A percentile compares a stretch with the other conserved stretches of the same genome.
Evolutionary conservation across 2,797 vertebrate genomes (phyloP).

Genomic region (Tangara arthus): DNA sequence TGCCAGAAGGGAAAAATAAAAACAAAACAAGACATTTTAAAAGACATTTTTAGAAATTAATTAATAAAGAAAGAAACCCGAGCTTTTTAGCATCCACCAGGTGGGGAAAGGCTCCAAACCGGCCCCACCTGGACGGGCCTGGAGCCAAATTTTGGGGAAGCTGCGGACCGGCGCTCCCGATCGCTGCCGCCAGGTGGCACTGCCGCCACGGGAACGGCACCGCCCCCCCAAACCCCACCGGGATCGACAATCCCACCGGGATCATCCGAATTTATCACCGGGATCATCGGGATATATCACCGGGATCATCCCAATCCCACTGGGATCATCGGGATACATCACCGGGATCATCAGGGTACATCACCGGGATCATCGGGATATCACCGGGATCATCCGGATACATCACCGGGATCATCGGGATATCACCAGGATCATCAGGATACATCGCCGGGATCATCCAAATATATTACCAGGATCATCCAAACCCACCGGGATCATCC

Average conservation of each 20-base stretch:
- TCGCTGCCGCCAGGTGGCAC: constrained; percentile 55
- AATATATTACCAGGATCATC: neutral
- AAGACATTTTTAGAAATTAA: fast-evolving
- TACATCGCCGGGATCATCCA: fast-evolving
- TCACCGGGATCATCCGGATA: neutral
- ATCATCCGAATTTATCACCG: fast-evolving
- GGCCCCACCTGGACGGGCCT: fast-evolving
- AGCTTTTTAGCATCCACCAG: fast-evolving
- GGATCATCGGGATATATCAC: too few species aligned
- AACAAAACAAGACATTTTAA: fast-evolving
- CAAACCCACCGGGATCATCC: neutral
- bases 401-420: too few species aligned
- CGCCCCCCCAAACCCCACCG: too few species aligned
- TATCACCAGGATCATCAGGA: fast-evolving
- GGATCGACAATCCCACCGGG: neutral
- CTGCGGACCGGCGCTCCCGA: neutral
- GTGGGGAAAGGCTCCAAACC: neutral
- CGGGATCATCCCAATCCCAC: too few species aligned
- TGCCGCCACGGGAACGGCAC: neutral
- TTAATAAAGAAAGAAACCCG: fast-evolving
- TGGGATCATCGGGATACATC: too few species aligned
- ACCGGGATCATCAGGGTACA: too few species aligned
- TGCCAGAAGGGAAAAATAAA: neutral
- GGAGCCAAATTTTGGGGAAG: fast-evolving
- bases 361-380: too few species aligned